Base-by-base conservation (phyloP, 2,888 invertebrate genomes). In the Parnassius smintheus region DNA sequence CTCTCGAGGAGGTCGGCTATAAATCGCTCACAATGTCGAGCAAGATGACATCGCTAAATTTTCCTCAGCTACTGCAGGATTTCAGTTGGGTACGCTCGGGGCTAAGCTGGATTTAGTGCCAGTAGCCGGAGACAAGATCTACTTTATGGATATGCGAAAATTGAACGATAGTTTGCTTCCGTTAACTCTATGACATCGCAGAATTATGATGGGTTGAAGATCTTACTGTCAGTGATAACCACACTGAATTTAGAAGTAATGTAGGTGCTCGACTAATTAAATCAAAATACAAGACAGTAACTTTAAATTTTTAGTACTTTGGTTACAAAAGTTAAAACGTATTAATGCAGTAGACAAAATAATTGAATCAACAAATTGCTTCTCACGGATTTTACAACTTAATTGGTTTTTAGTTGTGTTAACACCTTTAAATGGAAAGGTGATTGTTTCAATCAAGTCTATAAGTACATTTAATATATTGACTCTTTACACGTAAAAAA, bases 1-100 rank as follows among this genome's bases (percentile, higher is more conserved):
- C 65, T 66, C 61, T 61, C 60, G 58, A 18, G 50, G 64, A 54
- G 66, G 56, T 56, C 60, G 63, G 61, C 59, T 62, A 68, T 75
- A 73, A 72, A 73, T 75, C 72, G 59, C 42, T 64, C 61, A 18
- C 44, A 45, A 49, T 50, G 61, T 61, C 54, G 41, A 25, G 50
- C 50, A 18, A 45, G 50, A 59, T 64, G 66, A 66, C 59, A 58
- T 53, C 49, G 55, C 53, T 48, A 52, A 45, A 60, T 64, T 52
- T 59, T 42, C 48, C 56, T 9, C 49, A 52, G 58, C 56, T 22
- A 62, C 56, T 25, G 50, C 11, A 42, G 9, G 22, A 25, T 12
- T 49, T 12, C 50, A 35, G 49, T 18, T 13, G 55, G n/a, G 10
- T 41, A 46, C 53, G 46, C 10, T 53, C 58, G 51, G 25, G 13